Evolutionary conservation across 2,888 invertebrate species (phyloP), one percentile per base, ranked within the genome.

Genomic region (Embidobia sp.): DNA sequence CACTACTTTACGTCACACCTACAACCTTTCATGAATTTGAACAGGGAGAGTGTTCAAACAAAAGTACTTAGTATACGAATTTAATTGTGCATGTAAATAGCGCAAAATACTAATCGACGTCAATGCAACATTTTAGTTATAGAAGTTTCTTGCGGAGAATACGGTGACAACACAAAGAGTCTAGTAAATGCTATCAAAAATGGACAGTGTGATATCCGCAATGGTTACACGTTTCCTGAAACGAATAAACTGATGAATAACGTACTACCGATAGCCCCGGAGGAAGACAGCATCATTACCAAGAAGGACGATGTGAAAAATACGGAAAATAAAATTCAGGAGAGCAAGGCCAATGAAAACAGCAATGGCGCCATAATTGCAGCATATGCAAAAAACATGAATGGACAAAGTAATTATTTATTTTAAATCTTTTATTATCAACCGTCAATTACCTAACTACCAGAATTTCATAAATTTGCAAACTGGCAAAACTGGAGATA

Each of bases 81-180:
- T n/a, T n/a, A n/a, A n/a, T n/a, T n/a, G n/a, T n/a, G n/a, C n/a
- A n/a, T n/a, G n/a, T n/a, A n/a, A n/a, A n/a, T n/a, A n/a, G n/a
- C n/a, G n/a, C n/a, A n/a, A n/a, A n/a, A n/a, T n/a, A n/a, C n/a
- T n/a, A n/a, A n/a, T n/a, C n/a, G n/a, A n/a, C n/a, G n/a, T n/a
- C n/a, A n/a, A n/a, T n/a, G n/a, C n/a, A 22, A 4, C 6, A 4
- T 22, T 22, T 10, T 88, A 93, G 93, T 97, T 81, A 97, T 98
- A 90, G 98, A 98, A 90, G 97, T 98, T 2, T 97, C 98, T 0
- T 97, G 97, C 86, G 98, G 98, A 0, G 98, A 98, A 90, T 97
- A 98, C 88, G 98, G 98, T 59, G 96, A 97, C 86, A 95, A 97
- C 85, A 95, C 95, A 0, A 93, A 94, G 79, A 95, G 94, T 83